phyloP scores from a whole-genome alignment of 2,888 invertebrate species.

The Polyommatus icarus region DNA sequence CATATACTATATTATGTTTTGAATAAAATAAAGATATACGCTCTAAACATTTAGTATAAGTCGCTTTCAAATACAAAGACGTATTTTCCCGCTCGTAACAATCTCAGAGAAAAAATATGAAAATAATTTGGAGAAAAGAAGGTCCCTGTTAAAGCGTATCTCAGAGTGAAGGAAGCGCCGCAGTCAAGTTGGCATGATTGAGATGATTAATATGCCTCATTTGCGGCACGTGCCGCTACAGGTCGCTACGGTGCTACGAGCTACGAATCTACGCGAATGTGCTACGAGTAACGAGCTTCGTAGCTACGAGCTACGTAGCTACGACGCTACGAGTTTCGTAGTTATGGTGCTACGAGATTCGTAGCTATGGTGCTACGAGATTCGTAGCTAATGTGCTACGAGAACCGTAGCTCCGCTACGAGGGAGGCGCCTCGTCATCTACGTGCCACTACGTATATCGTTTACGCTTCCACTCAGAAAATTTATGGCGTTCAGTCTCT shows the following conservation, averaged over 20 bases:
- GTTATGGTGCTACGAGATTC: no score
- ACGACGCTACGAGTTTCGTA: no score
- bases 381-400: neutral
- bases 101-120: constrained; percentile 22
- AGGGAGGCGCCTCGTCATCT: neutral
- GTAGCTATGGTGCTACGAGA: constrained; percentile 46
- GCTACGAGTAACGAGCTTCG: constrained; percentile 60
- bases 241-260: constrained; percentile 49
- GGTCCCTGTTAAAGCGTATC: constrained; percentile 66
- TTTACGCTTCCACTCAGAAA: constrained; percentile 74
- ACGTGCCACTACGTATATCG: constrained; percentile 69
- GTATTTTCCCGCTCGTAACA: constrained; percentile 7
- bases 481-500: constrained; percentile 76
- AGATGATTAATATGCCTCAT: constrained; percentile 79
- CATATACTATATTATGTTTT: no score
- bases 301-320: neutral
- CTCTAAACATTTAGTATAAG: neutral
- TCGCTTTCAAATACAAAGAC: neutral
- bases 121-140: constrained; percentile 49
- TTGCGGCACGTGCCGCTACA: constrained; percentile 67
- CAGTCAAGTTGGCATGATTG: constrained; percentile 73
- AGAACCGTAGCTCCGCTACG: neutral
- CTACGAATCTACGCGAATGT: constrained; percentile 54
- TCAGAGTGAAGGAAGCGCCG: constrained; percentile 62
- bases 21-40: no score